phyloP scores from a whole-genome alignment of 92 coral and sea anemone species.

The Epizoanthus fatuus region DNA sequence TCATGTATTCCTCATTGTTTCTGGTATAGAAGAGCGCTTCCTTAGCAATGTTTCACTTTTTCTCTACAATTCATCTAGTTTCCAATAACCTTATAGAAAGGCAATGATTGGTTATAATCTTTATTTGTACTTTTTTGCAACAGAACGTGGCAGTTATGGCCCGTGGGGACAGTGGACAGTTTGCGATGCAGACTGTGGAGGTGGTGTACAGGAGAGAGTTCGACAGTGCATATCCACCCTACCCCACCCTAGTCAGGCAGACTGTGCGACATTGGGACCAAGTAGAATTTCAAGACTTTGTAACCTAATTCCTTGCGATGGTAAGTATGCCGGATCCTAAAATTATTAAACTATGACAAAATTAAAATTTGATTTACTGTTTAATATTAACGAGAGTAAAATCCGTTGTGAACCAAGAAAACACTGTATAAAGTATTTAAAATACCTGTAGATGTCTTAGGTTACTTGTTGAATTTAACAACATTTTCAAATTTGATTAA shows the following conservation, averaged over 20 bases:
- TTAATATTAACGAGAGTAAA: not conserved
- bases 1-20: no score
- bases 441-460: no score
- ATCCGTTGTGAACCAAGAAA: not conserved
- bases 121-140: not conserved
- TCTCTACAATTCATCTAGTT: no score
- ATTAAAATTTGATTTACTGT: not conserved
- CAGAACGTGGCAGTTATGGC: conserved; percentile 74
- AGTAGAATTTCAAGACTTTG: conserved; percentile 73
- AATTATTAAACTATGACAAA: not conserved
- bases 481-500: no score
- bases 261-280: conserved; percentile 71
- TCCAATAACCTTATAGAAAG: no score
- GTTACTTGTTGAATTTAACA: no score
- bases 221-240: conserved; percentile 69
- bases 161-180: conserved; percentile 85
- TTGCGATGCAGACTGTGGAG: conserved; percentile 93
- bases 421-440: no score
- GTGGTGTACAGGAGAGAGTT: conserved; percentile 84
- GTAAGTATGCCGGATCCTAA: conserved; percentile 9
- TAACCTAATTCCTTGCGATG: conserved; percentile 76
- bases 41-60: no score
- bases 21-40: no score
- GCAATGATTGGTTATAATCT: no score
- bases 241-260: conserved; percentile 49